A percentile compares a stretch with the other conserved stretches of the same genome.
phyloP scores from a whole-genome alignment of 2,797 vertebrate genomes.

The Vultur gryphus region DNA sequence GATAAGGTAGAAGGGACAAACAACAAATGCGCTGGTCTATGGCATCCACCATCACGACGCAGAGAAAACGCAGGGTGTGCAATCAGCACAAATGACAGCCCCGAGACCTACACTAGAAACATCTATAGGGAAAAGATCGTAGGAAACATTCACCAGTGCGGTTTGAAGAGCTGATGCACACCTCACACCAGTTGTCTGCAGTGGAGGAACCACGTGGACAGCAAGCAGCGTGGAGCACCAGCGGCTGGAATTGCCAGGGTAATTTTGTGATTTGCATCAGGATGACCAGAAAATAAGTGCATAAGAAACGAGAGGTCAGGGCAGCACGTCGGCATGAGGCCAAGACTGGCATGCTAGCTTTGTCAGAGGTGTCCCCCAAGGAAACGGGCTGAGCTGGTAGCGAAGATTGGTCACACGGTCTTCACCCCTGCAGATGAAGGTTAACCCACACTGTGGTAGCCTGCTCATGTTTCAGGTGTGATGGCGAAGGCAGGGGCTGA shows the following conservation, averaged over 20 bases:
- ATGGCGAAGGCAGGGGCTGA: not conserved
- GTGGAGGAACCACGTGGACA: not conserved
- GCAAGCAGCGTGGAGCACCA: not conserved
- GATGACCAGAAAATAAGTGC: not conserved
- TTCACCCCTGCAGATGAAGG: not conserved
- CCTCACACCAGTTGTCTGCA: not conserved
- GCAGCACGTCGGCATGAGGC: not conserved
- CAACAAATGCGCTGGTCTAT: fast-evolving
- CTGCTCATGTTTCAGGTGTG: not conserved
- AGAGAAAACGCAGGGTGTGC: not conserved
- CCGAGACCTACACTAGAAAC: not conserved
- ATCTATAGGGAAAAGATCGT: not conserved
- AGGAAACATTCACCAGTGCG: fast-evolving
- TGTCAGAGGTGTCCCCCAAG: not conserved
- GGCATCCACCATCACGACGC: not conserved
- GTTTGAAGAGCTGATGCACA: not conserved
- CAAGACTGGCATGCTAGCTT: not conserved
- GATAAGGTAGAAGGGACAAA: not conserved
- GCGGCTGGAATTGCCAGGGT: not conserved
- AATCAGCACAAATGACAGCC: not conserved
- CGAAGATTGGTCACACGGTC: not conserved
- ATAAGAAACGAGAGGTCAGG: not conserved
- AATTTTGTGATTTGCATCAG: not conserved
- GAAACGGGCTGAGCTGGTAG: not conserved
- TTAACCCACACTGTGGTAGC: not conserved